Evolutionary conservation across 2,888 invertebrate species (phyloP).

Genomic region (Thysanoteuthis rhombus): DNA sequence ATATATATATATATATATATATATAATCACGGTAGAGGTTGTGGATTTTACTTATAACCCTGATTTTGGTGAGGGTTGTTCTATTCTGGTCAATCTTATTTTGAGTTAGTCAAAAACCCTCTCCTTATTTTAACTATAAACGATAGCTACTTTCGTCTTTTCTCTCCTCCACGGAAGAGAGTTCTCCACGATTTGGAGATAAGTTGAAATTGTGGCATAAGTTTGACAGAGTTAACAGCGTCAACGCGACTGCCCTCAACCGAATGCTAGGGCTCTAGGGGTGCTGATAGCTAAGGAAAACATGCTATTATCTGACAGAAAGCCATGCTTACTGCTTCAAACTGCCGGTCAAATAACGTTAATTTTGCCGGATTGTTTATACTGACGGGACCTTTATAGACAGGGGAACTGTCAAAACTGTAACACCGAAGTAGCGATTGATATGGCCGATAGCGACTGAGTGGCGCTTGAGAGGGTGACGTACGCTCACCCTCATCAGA

Average conservation of each 20-base stretch:
- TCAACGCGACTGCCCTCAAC: not conserved
- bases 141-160: not conserved
- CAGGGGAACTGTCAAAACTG: conserved; percentile 27
- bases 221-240: conserved; percentile 14
- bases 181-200: not conserved
- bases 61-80: no score
- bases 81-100: no score
- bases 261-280: not conserved
- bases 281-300: conserved; percentile 26
- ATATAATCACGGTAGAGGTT: no score
- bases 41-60: no score
- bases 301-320: conserved; percentile 27
- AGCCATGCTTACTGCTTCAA: conserved; percentile 16
- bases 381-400: conserved; percentile 21
- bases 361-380: conserved; percentile 25
- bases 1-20: no score
- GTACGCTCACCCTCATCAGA: not conserved
- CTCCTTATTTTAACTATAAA: not conserved
- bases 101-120: not conserved
- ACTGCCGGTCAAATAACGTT: conserved; percentile 23
- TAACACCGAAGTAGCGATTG: conserved; percentile 28
- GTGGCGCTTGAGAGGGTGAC: not conserved
- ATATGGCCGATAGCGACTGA: conserved; percentile 16
- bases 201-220: not conserved
- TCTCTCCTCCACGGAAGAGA: not conserved